Evolutionary conservation across 2,888 invertebrate genomes (phyloP).

Genomic region (Philonicus albiceps): DNA sequence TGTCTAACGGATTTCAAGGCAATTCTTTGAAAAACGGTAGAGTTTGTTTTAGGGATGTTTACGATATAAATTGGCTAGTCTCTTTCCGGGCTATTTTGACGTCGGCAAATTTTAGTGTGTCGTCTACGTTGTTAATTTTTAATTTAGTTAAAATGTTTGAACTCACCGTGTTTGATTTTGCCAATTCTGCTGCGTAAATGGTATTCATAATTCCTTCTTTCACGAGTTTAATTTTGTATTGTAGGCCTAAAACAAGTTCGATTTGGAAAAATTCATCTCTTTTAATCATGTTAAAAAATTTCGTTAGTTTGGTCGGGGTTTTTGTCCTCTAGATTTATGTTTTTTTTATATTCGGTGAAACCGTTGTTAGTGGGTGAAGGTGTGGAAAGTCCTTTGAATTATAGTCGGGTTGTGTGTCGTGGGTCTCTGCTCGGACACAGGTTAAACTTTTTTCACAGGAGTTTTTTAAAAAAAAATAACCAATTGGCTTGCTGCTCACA

Average conservation of each 20-base stretch:
- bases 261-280: not conserved
- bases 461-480: too few species aligned
- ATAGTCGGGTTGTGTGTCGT: too few species aligned
- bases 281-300: not conserved
- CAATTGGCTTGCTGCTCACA: too few species aligned
- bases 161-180: not conserved
- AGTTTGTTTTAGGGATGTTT: not conserved
- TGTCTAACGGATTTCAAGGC: not conserved
- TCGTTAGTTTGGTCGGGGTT: too few species aligned
- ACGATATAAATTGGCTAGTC: not conserved
- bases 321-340: too few species aligned
- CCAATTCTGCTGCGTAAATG: not conserved
- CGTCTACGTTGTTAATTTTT: conserved; percentile 30
- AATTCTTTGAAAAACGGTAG: not conserved
- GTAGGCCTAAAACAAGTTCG: not conserved
- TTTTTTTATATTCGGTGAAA: too few species aligned
- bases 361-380: too few species aligned
- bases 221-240: conserved; percentile 15
- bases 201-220: conserved; percentile 16
- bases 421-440: too few species aligned
- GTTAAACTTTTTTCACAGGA: too few species aligned
- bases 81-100: conserved; percentile 39
- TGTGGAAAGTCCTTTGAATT: too few species aligned
- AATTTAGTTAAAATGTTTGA: not conserved
- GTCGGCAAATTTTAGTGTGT: conserved; percentile 39